Conservation (phyloP, 2,797 vertebrate species). For the Pangasius djambal region DNA sequence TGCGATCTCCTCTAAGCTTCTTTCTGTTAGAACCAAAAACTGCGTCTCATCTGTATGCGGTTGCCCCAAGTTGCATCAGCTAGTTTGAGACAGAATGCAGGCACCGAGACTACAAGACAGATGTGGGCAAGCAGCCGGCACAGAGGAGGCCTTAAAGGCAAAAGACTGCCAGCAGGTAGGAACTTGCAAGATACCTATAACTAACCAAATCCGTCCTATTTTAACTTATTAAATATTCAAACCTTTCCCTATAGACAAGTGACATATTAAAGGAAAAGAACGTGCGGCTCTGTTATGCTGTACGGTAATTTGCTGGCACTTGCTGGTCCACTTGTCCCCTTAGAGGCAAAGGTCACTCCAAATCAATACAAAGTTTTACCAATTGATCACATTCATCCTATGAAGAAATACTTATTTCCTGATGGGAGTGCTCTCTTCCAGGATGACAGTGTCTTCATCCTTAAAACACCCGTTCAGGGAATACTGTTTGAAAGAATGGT, state of each 20-base stretch:
- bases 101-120: slow-evolving; percentile 51
- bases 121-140: slow-evolving; percentile 51
- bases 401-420: neutral
- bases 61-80: slow-evolving; percentile 63
- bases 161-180: slow-evolving; percentile 23
- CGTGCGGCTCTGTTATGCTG: neutral
- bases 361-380: neutral
- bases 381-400: neutral
- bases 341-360: neutral
- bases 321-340: neutral
- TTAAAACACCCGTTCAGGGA: neutral
- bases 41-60: slow-evolving; percentile 49
- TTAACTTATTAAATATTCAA: slow-evolving; percentile 62
- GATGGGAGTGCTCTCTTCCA: neutral
- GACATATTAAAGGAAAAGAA: neutral
- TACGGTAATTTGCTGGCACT: slow-evolving; percentile 26
- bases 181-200: slow-evolving; percentile 61
- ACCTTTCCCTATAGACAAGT: slow-evolving; percentile 49
- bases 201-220: slow-evolving; percentile 54
- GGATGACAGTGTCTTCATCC: neutral
- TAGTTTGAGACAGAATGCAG: slow-evolving; percentile 51
- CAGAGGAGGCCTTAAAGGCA: slow-evolving; percentile 42
- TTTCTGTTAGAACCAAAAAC: slow-evolving; percentile 43
- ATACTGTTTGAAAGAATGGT: neutral
- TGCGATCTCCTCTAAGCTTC: slow-evolving; percentile 38